Percentiles rank a stretch among this genome's conserved stretches.
Evolutionary conservation across 2,797 vertebrate species (phyloP).

Genomic region (Acrossocheilus wenchowensis): DNA sequence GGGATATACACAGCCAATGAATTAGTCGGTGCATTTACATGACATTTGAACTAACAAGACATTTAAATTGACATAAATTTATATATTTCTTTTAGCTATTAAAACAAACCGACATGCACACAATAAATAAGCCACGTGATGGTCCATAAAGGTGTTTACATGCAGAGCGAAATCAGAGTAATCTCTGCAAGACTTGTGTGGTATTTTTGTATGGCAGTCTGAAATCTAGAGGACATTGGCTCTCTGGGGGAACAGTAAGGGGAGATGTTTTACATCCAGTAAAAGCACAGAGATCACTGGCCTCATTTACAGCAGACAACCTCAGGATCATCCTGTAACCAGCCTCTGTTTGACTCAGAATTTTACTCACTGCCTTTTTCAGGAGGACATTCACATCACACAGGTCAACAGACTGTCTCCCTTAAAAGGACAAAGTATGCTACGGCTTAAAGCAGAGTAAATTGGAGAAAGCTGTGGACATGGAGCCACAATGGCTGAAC

Average conservation of each 20-base stretch:
- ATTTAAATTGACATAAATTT: not conserved
- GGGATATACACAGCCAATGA: not conserved
- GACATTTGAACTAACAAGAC: not conserved
- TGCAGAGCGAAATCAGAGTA: not conserved
- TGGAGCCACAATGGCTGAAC: not conserved
- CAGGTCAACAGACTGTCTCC: conserved; percentile 54
- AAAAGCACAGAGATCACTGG: conserved; percentile 55
- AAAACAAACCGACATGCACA: not conserved
- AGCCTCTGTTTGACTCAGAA: conserved; percentile 54
- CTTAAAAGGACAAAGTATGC: conserved; percentile 85
- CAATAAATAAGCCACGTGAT: not conserved
- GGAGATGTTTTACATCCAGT: conserved; percentile 63
- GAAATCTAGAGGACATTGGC: conserved; percentile 19
- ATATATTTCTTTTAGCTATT: not conserved
- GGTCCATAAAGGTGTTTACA: not conserved
- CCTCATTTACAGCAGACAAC: conserved; percentile 54
- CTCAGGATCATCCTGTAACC: conserved; percentile 62
- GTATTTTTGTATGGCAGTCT: conserved; percentile 36
- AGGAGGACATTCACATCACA: conserved; percentile 54
- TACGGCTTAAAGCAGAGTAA: conserved; percentile 64
- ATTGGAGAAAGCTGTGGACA: conserved; percentile 13
- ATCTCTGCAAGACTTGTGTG: not conserved
- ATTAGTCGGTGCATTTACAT: not conserved
- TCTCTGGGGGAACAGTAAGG: conserved; percentile 57
- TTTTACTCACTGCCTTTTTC: conserved; percentile 53